Evolutionary conservation across 2,797 vertebrate species (phyloP).

Genomic region (Dryobates pubescens): DNA sequence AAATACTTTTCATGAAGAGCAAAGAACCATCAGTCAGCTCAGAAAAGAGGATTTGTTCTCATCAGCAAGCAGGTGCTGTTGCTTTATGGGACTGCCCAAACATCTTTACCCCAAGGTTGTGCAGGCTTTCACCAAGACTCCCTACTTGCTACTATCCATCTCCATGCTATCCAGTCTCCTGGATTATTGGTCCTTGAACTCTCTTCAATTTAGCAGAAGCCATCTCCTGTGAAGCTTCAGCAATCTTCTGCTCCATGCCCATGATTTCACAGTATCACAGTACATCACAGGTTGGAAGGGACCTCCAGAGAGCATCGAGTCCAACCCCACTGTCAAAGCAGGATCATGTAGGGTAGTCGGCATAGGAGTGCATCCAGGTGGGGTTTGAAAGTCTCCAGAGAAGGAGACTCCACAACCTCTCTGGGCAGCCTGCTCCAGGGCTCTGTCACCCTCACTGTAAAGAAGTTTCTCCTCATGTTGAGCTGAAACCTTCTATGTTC

Average conservation of each 20-base stretch:
- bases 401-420: too few species aligned
- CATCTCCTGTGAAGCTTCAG: neutral
- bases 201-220: neutral
- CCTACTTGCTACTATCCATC: neutral
- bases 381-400: too few species aligned
- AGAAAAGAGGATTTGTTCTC: conserved; percentile 40
- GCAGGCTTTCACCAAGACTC: neutral
- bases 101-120: neutral
- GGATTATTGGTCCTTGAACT: neutral
- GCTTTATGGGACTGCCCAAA: neutral
- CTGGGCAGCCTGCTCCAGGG: too few species aligned
- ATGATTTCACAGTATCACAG: neutral
- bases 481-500: too few species aligned
- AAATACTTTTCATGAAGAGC: conserved; percentile 13
- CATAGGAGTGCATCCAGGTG: too few species aligned
- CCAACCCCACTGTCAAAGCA: too few species aligned
- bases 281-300: too few species aligned
- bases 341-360: too few species aligned
- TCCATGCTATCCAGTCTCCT: neutral
- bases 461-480: too few species aligned
- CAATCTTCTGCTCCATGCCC: neutral
- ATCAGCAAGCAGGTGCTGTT: neutral
- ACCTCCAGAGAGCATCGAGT: too few species aligned
- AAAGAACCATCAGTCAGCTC: conserved; percentile 22
- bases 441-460: too few species aligned